A percentile compares a stretch with the other conserved stretches of the same genome.
These are phyloP conservation scores for Grammomys dolichurus DNA, from an alignment of 2,113 vertebrate species.

Conservation along the genomic window DNA sequence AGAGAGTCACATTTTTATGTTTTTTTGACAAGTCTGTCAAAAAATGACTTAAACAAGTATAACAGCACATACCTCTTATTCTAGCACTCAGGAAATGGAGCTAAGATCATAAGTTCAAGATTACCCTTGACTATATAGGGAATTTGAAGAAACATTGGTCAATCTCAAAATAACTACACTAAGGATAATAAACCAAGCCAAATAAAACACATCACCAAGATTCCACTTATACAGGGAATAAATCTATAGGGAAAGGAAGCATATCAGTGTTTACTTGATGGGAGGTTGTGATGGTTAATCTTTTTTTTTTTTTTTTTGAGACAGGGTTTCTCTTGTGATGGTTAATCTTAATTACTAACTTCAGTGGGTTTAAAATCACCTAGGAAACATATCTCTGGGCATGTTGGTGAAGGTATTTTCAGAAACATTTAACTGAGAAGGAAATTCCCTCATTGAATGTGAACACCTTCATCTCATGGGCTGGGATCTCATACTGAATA, in stretches of 20 bases:
- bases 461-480: not conserved
- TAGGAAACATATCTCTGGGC: not conserved
- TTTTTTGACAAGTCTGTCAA: not conserved
- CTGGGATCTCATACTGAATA: not conserved
- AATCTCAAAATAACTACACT: not conserved
- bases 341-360: not conserved
- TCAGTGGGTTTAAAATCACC: not conserved
- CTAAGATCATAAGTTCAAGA: not conserved
- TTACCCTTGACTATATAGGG: not conserved
- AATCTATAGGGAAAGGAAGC: not conserved
- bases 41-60: not conserved
- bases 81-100: not conserved
- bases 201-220: not conserved
- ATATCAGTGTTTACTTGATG: not conserved
- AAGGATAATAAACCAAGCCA: not conserved
- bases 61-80: not conserved
- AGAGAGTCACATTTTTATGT: not conserved
- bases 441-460: not conserved
- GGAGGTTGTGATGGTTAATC: not conserved
- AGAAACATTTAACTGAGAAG: not conserved
- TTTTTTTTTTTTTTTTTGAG: too few species aligned
- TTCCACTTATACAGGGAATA: not conserved
- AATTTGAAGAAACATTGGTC: not conserved
- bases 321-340: not conserved
- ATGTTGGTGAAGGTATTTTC: not conserved